These are phyloP conservation scores for Holothuria glaberrima DNA, from an alignment of 35 echinoderm and acorn worm species.

Conservation along the genomic window DNA sequence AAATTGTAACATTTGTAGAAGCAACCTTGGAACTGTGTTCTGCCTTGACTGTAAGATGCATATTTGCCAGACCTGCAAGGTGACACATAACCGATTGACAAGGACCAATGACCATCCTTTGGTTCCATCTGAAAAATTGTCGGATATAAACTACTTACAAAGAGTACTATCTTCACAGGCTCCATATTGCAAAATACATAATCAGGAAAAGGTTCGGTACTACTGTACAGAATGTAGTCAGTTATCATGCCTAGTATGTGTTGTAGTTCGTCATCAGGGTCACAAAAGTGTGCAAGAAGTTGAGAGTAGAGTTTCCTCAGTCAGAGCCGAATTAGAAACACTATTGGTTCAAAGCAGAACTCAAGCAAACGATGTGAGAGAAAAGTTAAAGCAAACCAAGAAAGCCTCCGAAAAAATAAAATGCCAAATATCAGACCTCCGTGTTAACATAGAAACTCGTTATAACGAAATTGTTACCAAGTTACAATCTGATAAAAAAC, in stretches of 20 bases:
- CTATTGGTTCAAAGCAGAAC: too few relatives aligned
- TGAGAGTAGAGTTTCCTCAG: neutral
- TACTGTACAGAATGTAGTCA: neutral
- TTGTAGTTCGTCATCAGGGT: neutral
- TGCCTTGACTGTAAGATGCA: neutral
- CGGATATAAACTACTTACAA: neutral
- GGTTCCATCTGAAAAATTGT: neutral
- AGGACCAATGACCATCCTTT: neutral
- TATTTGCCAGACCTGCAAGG: neutral
- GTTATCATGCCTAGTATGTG: conserved; percentile 17
- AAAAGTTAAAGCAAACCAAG: too few relatives aligned
- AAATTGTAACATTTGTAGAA: neutral
- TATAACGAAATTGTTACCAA: too few relatives aligned
- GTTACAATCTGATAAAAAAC: too few relatives aligned
- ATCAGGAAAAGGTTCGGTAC: neutral
- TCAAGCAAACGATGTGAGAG: too few relatives aligned
- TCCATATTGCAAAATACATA: neutral
- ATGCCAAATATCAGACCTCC: too few relatives aligned
- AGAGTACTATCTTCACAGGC: neutral
- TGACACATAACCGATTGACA: neutral
- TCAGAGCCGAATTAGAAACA: neutral
- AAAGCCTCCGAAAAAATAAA: too few relatives aligned
- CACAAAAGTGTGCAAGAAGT: conserved; percentile 3
- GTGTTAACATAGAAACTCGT: too few relatives aligned
- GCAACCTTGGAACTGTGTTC: neutral